A percentile compares a stretch with the other conserved stretches of the same genome.
Conservation (phyloP, 2,797 vertebrate species). For the Centropyge bicolor region DNA sequence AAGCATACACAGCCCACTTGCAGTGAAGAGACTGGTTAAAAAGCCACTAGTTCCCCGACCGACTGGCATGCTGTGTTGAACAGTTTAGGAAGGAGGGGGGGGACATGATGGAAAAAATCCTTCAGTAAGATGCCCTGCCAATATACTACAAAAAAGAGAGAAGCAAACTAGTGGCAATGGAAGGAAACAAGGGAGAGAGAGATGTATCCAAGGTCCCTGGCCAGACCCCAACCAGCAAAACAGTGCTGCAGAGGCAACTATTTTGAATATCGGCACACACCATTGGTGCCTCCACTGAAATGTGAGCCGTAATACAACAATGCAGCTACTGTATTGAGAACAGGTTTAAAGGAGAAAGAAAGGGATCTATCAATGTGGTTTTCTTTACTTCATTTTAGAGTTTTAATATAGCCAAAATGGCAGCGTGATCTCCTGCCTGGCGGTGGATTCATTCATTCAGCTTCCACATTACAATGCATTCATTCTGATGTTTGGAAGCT, state of each 20-base stretch:
- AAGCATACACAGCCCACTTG: constrained; percentile 38
- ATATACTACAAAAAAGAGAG: constrained; percentile 9
- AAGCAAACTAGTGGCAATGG: not conserved
- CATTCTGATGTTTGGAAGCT: too few relatives aligned
- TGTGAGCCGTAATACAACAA: not conserved
- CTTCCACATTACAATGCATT: too few relatives aligned
- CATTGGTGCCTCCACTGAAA: not conserved
- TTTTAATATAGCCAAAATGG: too few relatives aligned
- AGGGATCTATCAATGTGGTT: not conserved
- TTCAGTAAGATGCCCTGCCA: constrained; percentile 9
- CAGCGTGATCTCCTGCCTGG: too few relatives aligned
- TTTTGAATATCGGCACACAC: not conserved
- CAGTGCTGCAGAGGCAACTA: not conserved
- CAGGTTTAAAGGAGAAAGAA: not conserved
- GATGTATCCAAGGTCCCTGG: not conserved
- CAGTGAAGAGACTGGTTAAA: constrained; percentile 46
- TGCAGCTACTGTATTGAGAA: not conserved
- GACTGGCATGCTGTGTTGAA: constrained; percentile 29
- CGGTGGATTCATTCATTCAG: too few relatives aligned
- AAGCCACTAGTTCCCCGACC: constrained; percentile 40
- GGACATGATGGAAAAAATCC: not conserved
- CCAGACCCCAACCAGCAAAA: not conserved
- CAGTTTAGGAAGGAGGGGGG: constrained; percentile 3
- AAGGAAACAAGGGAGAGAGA: not conserved
- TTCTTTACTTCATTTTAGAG: not conserved